phyloP scores from a whole-genome alignment of 2,113 vertebrate species.

The Casuarius casuarius region DNA sequence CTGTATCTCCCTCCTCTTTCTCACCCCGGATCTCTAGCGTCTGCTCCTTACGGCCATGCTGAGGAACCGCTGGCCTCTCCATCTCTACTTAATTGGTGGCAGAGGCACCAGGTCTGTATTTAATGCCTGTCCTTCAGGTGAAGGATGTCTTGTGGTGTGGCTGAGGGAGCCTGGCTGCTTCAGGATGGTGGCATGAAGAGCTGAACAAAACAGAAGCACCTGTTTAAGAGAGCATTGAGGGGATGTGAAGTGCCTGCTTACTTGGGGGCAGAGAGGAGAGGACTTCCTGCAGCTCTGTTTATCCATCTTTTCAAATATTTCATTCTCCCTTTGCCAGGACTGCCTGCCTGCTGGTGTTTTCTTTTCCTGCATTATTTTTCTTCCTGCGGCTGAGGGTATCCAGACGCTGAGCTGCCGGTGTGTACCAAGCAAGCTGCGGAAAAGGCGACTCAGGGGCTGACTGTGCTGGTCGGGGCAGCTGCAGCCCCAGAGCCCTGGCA shows the following conservation, averaged over 20 bases:
- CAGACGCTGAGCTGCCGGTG: background rate
- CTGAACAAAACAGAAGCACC: background rate
- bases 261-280: background rate
- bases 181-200: background rate
- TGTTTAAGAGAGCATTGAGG: background rate
- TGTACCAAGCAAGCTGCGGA: background rate
- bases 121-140: background rate
- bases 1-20: background rate
- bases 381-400: accelerated
- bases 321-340: background rate
- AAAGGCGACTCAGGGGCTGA: background rate
- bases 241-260: background rate
- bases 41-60: background rate
- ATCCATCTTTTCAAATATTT: background rate
- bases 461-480: background rate
- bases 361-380: background rate
- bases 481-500: background rate
- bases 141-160: background rate
- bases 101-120: background rate
- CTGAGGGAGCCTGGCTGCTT: background rate
- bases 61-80: background rate
- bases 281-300: background rate
- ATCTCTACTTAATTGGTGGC: background rate
- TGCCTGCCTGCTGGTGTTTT: background rate
- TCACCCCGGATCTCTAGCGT: background rate